Evolutionary conservation across 2,113 vertebrate genomes (phyloP).

Genomic region (Laticauda colubrina): DNA sequence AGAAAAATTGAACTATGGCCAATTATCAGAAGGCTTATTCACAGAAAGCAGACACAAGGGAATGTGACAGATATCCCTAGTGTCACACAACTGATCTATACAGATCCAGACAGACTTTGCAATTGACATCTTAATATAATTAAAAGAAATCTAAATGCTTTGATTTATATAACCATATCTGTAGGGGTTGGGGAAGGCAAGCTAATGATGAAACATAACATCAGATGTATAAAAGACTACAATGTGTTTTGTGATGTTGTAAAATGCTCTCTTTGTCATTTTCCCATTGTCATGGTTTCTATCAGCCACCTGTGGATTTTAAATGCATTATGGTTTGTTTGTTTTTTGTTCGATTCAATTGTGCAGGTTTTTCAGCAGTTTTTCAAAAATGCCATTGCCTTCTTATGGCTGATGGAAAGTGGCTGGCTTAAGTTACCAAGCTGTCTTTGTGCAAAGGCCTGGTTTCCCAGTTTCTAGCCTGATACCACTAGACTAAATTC

Average conservation of each 20-base stretch:
- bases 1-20: background rate
- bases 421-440: background rate
- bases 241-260: background rate
- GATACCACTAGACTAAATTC: background rate
- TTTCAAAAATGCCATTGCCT: background rate
- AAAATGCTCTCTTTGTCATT: background rate
- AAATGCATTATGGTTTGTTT: background rate
- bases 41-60: background rate
- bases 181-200: background rate
- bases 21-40: background rate
- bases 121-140: background rate
- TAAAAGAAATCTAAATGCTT: background rate
- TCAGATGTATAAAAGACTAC: background rate
- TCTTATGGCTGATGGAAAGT: background rate
- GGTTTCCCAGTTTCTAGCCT: background rate
- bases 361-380: background rate
- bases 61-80: background rate
- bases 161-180: background rate
- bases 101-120: background rate
- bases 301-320: background rate
- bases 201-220: background rate
- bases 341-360: background rate
- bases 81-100: background rate
- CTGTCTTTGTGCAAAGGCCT: background rate
- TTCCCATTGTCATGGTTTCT: background rate